These are phyloP conservation scores for Oncorhynchus gorbuscha DNA, from an alignment of 2,113 vertebrate genomes.

Conservation along the genomic window DNA sequence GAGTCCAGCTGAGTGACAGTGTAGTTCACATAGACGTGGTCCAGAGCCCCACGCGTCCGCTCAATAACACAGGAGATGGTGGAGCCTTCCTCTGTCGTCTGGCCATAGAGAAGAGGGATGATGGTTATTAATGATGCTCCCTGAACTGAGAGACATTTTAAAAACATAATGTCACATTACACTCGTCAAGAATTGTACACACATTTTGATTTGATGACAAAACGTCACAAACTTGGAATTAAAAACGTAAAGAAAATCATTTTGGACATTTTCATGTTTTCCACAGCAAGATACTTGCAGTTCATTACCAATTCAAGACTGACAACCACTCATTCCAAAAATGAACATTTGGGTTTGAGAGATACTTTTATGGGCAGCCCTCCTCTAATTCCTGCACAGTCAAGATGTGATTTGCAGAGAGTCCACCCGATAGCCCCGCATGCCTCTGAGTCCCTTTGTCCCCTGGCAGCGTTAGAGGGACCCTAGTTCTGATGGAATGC, in stretches of 20 bases:
- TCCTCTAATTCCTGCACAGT: conserved; percentile 40
- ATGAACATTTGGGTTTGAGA: no score
- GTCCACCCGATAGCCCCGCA: conserved; percentile 27
- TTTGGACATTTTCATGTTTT: no score
- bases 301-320: no score
- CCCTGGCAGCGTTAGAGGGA: conserved; percentile 19
- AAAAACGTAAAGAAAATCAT: no score
- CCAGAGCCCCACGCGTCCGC: conserved; percentile 86
- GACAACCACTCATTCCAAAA: no score
- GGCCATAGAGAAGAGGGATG: conserved; percentile 19
- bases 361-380: background rate
- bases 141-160: no score
- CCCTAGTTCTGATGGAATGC: conserved; percentile 65
- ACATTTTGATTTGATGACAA: no score
- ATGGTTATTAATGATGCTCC: background rate
- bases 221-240: no score
- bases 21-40: conserved; percentile 87
- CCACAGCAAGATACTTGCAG: no score
- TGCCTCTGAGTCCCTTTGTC: conserved; percentile 36
- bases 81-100: conserved; percentile 88
- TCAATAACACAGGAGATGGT: conserved; percentile 94
- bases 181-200: no score
- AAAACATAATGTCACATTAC: no score
- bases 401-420: conserved; percentile 42
- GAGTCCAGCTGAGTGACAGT: conserved; percentile 81